Evolutionary conservation across 1,140 invertebrate genomes (phyloP), one percentile per base, ranked within the genome.

Genomic region (Thaumatotibia leucotreta): DNA sequence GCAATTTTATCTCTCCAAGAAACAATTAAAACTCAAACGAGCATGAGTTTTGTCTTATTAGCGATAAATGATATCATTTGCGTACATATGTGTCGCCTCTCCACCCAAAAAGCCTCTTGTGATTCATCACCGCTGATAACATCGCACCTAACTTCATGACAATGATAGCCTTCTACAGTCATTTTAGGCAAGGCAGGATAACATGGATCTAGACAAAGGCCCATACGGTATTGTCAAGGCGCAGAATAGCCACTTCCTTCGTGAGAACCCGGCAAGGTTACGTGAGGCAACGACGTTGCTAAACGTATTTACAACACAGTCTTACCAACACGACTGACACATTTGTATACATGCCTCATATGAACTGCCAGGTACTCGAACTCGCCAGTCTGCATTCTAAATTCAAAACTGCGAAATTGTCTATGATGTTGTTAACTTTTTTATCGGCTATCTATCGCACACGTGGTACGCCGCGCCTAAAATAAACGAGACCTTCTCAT

Each of bases 191-290:
- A 79, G 74, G 79, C 80, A 86, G 86, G 85, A 85, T 86, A 58
- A 84, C 82, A 78, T 82, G 84, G 74, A 75, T 79, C 74, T 70
- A 83, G 76, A 88, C 86, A 90, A 88, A 90, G 83, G 78, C 85
- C 84, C 79, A 86, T 86, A 83, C 83, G 76, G 86, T 90, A 90
- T 90, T 90, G 88, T 90, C 88, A 90, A 90, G 88, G 88, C 86
- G 76, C 82, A 86, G 81, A 90, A 88, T 89, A 88, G 85, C 80
- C 88, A 87, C 83, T 88, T 88, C 85, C 88, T 83, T 84, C 88
- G 88, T 90, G 88, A 90, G 88, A 90, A 90, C 86, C 72, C 80
- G 79, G 78, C 88, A 90, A 90, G 88, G 88, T 90, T 88, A 86
- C 83, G 77, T 90, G 88, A 77, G 83, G 88, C 88, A 90, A 90